These are phyloP conservation scores for Gymnothorax javanicus DNA, from an alignment of 2,797 vertebrate species.

Conservation along the genomic window DNA sequence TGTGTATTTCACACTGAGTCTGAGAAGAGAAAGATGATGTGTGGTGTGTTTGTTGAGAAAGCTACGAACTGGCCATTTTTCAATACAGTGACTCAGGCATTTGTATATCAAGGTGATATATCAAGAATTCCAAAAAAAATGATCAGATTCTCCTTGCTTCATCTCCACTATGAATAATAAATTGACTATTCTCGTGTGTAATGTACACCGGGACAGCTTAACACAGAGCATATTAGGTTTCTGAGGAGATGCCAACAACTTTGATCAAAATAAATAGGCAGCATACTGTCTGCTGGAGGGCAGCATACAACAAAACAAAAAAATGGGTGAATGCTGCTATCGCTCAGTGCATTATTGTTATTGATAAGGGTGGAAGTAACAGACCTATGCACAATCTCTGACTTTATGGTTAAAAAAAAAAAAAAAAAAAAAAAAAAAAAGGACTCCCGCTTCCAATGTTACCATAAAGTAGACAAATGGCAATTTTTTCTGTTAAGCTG, in stretches of 20 bases:
- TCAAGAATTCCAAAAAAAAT: not conserved
- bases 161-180: conserved; percentile 14
- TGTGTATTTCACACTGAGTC: not conserved
- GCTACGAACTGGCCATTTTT: not conserved
- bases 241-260: not conserved
- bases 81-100: conserved; percentile 3
- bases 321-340: not conserved
- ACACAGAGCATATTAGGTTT: conserved; percentile 11
- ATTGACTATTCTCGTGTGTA: conserved; percentile 12
- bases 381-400: not conserved
- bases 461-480: too few species aligned
- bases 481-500: not conserved
- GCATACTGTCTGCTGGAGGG: too few species aligned
- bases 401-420: not conserved
- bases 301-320: not conserved
- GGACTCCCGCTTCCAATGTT: too few species aligned
- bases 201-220: not conserved
- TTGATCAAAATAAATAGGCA: not conserved
- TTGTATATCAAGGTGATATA: conserved; percentile 18
- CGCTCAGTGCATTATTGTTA: not conserved
- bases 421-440: too few species aligned
- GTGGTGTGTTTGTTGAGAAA: not conserved
- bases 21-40: not conserved
- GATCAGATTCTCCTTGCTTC: conserved; percentile 1
- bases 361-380: not conserved